Evolutionary conservation across 37 sponge, comb jelly and placozoan species (phyloP).

Genomic region (Oopsacas minuta): DNA sequence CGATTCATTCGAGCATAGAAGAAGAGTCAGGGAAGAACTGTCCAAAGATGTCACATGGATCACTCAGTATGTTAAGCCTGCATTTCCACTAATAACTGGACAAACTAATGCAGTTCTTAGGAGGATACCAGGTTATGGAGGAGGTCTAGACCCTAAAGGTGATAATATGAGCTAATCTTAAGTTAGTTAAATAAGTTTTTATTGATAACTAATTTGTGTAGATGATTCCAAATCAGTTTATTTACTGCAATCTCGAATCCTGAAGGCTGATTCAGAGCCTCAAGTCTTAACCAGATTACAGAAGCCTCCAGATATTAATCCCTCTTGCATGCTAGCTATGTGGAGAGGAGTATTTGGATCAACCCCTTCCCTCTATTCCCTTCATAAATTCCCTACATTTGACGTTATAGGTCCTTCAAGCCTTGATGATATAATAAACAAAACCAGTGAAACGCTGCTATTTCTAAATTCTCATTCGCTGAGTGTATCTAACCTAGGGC

Average conservation of each 20-base stretch:
- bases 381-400: neutral
- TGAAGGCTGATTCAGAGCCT: neutral
- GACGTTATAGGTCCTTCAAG: neutral
- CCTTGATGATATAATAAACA: neutral
- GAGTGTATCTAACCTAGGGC: neutral
- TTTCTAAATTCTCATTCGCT: neutral
- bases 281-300: neutral
- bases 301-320: neutral
- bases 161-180: neutral
- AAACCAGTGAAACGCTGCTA: neutral
- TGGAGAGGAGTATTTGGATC: constrained; percentile 1
- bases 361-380: neutral
- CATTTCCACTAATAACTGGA: neutral
- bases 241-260: neutral
- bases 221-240: neutral
- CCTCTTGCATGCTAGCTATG: neutral
- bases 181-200: neutral
- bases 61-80: neutral
- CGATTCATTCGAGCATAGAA: constrained; percentile 26
- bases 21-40: constrained; percentile 25
- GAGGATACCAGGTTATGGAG: neutral
- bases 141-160: neutral
- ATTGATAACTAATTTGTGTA: neutral
- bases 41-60: constrained; percentile 25
- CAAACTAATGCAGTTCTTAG: constrained; percentile 3